Evolutionary conservation across 2,888 invertebrate genomes (phyloP).

Genomic region (Poecilus cupreus): DNA sequence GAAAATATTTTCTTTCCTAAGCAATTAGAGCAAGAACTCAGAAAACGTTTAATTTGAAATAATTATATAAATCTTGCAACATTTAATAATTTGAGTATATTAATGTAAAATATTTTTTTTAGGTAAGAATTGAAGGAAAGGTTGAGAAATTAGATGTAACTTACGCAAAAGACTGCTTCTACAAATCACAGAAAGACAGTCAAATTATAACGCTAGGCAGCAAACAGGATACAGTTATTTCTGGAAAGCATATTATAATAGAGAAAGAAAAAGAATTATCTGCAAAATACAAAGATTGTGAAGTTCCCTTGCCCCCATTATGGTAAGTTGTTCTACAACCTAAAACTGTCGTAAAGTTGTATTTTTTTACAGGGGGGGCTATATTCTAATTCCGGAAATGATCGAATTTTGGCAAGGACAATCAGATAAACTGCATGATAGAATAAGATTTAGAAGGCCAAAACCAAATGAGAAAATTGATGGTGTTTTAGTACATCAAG

Average conservation of each 20-base stretch:
- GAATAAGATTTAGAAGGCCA: constrained; percentile 87
- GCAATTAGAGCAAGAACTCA: too few species aligned
- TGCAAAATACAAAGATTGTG: constrained; percentile 77
- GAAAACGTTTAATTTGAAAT: too few species aligned
- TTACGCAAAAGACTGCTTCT: constrained; percentile 90
- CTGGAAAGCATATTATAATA: constrained; percentile 82
- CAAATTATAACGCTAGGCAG: constrained; percentile 93
- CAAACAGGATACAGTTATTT: constrained; percentile 85
- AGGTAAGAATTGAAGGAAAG: constrained; percentile 92
- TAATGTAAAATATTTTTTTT: constrained; percentile 35
- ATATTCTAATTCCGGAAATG: constrained; percentile 84
- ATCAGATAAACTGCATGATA: constrained; percentile 95
- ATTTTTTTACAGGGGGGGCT: constrained; percentile 88
- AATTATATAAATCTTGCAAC: too few species aligned
- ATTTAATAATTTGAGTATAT: too few species aligned
- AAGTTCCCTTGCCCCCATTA: constrained; percentile 85
- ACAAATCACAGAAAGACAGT: constrained; percentile 86
- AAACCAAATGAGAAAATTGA: constrained; percentile 76
- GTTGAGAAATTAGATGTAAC: constrained; percentile 84
- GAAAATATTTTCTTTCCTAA: too few species aligned
- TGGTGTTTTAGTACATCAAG: constrained; percentile 80
- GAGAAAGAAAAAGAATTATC: constrained; percentile 81
- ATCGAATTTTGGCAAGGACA: constrained; percentile 99
- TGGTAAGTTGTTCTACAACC: constrained; percentile 77
- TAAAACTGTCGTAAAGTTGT: background rate